These are phyloP conservation scores for Salvelinus alpinus DNA, from an alignment of 2,113 vertebrate species.

Conservation along the genomic window DNA sequence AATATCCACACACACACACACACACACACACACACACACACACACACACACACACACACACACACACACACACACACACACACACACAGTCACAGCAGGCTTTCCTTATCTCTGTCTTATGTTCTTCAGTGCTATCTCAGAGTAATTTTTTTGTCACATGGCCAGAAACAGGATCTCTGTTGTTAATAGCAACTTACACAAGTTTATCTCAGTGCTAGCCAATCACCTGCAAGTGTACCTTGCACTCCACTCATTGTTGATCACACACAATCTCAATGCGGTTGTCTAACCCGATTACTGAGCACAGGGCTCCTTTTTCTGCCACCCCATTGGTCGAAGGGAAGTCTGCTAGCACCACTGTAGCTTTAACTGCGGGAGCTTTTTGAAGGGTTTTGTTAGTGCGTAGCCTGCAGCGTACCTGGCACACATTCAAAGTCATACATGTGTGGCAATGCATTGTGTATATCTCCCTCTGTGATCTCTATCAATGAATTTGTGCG, in stretches of 20 bases:
- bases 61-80: not conserved
- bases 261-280: constrained; percentile 48
- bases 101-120: constrained; percentile 14
- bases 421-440: not conserved
- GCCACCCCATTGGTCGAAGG: constrained; percentile 24
- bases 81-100: not conserved
- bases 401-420: not conserved
- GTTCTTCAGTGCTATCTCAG: constrained; percentile 18
- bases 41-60: not conserved
- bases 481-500: no score
- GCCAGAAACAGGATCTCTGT: constrained; percentile 85
- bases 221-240: constrained; percentile 69
- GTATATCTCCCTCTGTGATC: not conserved
- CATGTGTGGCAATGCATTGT: not conserved
- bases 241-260: constrained; percentile 63
- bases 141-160: constrained; percentile 62
- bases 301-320: constrained; percentile 54
- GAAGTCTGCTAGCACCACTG: not conserved
- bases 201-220: constrained; percentile 65
- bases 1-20: not conserved
- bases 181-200: constrained; percentile 75
- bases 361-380: not conserved
- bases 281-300: constrained; percentile 44
- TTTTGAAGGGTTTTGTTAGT: not conserved
- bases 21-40: not conserved